Percentiles rank a stretch among this genome's conserved stretches.
These are phyloP conservation scores for Tympanoctomys barrerae DNA, from an alignment of 2,797 vertebrate genomes.

Conservation along the genomic window DNA sequence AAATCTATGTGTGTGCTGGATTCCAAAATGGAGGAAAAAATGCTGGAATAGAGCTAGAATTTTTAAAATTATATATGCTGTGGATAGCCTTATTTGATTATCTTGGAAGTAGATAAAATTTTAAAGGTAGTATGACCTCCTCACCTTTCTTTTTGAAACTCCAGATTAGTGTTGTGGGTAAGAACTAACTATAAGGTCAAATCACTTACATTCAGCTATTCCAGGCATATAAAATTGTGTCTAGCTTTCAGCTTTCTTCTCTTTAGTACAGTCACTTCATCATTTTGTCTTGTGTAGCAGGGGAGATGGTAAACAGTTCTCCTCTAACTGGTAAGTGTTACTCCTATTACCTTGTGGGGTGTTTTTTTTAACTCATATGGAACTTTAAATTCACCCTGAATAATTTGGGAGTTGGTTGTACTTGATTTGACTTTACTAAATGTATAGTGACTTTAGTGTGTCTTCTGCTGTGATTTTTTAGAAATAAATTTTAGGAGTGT, in stretches of 20 bases:
- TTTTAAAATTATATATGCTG: slow-evolving; percentile 52
- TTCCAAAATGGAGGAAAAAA: slow-evolving; percentile 70
- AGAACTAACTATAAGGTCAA: slow-evolving; percentile 18
- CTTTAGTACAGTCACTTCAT: slow-evolving; percentile 76
- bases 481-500: slow-evolving; percentile 27
- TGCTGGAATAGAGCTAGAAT: slow-evolving; percentile 73
- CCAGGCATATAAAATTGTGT: slow-evolving; percentile 65
- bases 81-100: slow-evolving; percentile 60
- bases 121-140: slow-evolving; percentile 34
- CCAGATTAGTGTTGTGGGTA: slow-evolving; percentile 7
- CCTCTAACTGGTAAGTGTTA: neutral
- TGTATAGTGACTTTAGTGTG: slow-evolving; percentile 46
- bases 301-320: neutral
- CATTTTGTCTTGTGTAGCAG: slow-evolving; percentile 32
- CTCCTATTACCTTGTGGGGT: neutral
- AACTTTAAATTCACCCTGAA: slow-evolving; percentile 57
- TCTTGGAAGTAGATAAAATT: slow-evolving; percentile 17
- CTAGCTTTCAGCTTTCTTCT: slow-evolving; percentile 77
- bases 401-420: slow-evolving; percentile 78
- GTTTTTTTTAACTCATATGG: neutral
- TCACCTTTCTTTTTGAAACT: slow-evolving; percentile 15
- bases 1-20: slow-evolving; percentile 64
- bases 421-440: slow-evolving; percentile 66
- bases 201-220: slow-evolving; percentile 37
- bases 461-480: slow-evolving; percentile 47